Base-by-base conservation (phyloP, 2,888 invertebrate species). In the Tromatobia lineatoria region DNA sequence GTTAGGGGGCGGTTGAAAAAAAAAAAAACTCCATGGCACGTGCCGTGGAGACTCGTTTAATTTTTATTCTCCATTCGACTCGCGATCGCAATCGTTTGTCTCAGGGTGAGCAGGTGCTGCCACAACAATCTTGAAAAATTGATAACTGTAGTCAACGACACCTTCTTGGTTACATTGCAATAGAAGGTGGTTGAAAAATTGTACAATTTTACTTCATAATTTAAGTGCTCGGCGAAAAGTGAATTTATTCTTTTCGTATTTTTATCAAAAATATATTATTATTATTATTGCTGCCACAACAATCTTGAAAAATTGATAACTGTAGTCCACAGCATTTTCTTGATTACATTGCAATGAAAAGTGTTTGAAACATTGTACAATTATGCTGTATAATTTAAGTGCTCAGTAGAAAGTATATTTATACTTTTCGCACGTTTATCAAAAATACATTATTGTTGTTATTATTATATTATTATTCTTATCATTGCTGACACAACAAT, bases 1-100 rank as follows among this genome's bases (percentile, higher is more conserved):
- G 83, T 80, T 73, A 80, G 67, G 59, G 74, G 23, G 47, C n/a
- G 59, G 54, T 45, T 25, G 38, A 20, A 57, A 23, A 42, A 15
- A 18, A 57, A 13, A 59, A 59, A 13, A 23, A 77, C 50, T 50
- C 70, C 15, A 29, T 20, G 77, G n/a, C 69, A 38, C 69, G 77
- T 50, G 69, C 77, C 57, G 54, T 18, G 20, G 69, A 50, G 34
- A 50, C 20, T 57, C 45, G 18, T 47, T 57, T 25, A 23, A 18
- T 67, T 77, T 29, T 57, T 45, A n/a, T 66, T 29, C 23, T 47
- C 67, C 13, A 13, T 6, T 29, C 3, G 61, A 34, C 45, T 47
- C 64, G 47, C 61, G 74, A 64, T 74, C 29, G 50, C 74, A 25
- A 73, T 73, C 45, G 45, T 47, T 61, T 59, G 45, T 61, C 59